These are phyloP conservation scores for Murina feae DNA, from an alignment of 2,113 vertebrate genomes.

Conservation along the genomic window DNA sequence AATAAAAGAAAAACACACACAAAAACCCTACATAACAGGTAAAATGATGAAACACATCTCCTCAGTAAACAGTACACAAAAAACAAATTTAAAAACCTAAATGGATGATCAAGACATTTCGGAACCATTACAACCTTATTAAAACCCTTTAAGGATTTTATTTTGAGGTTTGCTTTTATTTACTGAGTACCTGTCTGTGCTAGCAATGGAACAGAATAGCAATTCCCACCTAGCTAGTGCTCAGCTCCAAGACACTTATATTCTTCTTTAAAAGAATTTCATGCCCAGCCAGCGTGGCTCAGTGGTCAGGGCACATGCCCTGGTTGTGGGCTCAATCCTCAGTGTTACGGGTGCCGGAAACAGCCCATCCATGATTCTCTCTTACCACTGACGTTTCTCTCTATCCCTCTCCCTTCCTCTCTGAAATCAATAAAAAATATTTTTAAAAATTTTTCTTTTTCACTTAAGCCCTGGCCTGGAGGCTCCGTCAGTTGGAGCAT, in stretches of 20 bases:
- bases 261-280: neutral
- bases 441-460: neutral
- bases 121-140: neutral
- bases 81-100: neutral
- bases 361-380: no score
- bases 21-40: neutral
- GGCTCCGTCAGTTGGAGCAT: no score
- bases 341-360: no score
- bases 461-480: neutral
- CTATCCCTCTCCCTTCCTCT: no score
- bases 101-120: neutral
- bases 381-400: no score
- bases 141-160: neutral
- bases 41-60: neutral
- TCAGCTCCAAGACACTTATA: neutral
- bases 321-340: no score
- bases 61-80: neutral
- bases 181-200: neutral
- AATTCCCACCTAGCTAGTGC: neutral
- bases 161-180: neutral
- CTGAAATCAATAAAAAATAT: no score
- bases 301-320: no score
- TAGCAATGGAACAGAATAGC: neutral
- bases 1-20: no score
- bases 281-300: no score